Evolutionary conservation across 2,797 vertebrate species (phyloP), one percentile per base, ranked within the genome.

Genomic region (Vespertilio murinus): DNA sequence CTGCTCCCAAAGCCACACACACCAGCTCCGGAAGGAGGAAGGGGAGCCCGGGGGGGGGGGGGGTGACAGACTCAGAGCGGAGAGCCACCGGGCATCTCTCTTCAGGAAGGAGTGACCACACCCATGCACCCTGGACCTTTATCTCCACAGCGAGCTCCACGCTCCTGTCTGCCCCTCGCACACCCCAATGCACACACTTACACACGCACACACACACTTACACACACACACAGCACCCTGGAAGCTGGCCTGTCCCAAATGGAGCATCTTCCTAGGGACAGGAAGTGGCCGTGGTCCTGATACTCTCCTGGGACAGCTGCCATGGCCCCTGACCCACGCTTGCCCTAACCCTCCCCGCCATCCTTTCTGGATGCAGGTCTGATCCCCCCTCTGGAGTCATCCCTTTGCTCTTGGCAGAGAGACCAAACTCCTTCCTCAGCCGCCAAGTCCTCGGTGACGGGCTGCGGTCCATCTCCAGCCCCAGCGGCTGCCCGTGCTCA

Each of bases 401-500:
- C n/a, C n/a, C 25, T 91, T 40, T 22, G 75, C 28, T 40, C 73
- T 88, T 4, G 35, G 25, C 49, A 45, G 14, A 40, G 42, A 69
- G 61, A 35, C 71, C 77, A 16, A 2, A 82, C 3, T 45, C 78
- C 77, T 35, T 35, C 69, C 77, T 0, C 0, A 13, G 74, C n/a
- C 20, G 22, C 47, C 33, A 28, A 8, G 38, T 22, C 22, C 65
- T 42, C 2, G 0, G 7, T 3, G 28, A 20, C 8, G 14, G 80
- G 45, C 80, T 13, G 28, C 30, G 4, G 14, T 6, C 8, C 65
- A 23, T 25, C 18, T 30, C 28, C 69, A 17, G 23, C 56, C 69
- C 42, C 38, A 13, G 8, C 11, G 0, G 5, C 5, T 5, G 3
- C 67, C n/a, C 11, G 17, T 1, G 1, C n/a, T 35, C 67, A 54